Evolutionary conservation across 2,797 vertebrate species (phyloP).

Genomic region (Urophycis tenuis): DNA sequence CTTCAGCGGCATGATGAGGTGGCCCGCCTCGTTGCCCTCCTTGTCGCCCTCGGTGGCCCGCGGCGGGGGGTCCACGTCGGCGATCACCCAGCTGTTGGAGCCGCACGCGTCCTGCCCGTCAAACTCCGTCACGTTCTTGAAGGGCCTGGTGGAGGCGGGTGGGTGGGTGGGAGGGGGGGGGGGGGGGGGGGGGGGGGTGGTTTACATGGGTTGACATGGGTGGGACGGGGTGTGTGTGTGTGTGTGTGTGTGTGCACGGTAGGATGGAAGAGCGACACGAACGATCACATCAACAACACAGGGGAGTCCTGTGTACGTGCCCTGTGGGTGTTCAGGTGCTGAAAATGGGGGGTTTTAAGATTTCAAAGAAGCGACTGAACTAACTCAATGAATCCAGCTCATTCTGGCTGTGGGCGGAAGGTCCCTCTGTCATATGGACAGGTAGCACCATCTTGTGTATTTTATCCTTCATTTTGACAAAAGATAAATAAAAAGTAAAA

Average conservation of each 20-base stretch:
- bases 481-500: not conserved
- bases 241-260: too few relatives aligned
- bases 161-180: not conserved
- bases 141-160: slow-evolving; percentile 68
- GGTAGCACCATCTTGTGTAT: not conserved
- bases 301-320: too few relatives aligned
- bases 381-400: not conserved
- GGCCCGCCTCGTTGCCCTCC: slow-evolving; percentile 74
- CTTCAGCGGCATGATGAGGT: slow-evolving; percentile 84
- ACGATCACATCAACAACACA: not conserved
- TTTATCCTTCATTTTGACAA: not conserved
- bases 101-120: slow-evolving; percentile 96
- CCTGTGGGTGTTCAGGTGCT: not conserved
- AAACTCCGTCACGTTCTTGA: slow-evolving; percentile 94
- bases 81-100: slow-evolving; percentile 96
- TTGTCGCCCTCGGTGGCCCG: slow-evolving; percentile 76
- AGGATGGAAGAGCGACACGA: too few relatives aligned
- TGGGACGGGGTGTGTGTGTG: not conserved
- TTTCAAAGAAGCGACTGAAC: not conserved
- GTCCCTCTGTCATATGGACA: not conserved
- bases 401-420: not conserved
- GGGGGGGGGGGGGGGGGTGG: not conserved
- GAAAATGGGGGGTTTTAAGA: not conserved
- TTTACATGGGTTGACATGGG: not conserved
- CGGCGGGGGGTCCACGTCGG: slow-evolving; percentile 85